phyloP scores from a whole-genome alignment of 1,140 invertebrate genomes.

The Colletes gigas region DNA sequence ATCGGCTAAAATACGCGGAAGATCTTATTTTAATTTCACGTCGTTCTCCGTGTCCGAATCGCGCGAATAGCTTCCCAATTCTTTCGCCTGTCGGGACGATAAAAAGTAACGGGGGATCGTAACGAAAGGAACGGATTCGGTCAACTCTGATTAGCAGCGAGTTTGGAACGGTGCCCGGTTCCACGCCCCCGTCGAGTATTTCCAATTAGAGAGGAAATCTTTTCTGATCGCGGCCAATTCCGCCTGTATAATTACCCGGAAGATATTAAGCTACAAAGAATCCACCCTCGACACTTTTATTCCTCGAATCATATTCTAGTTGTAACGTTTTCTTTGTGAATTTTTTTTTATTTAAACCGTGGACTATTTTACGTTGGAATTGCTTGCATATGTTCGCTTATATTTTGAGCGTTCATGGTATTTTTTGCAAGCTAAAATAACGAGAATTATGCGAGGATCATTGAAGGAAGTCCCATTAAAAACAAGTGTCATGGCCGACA shows the following conservation, averaged over 20 bases:
- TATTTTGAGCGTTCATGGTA: no score
- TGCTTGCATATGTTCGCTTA: no score
- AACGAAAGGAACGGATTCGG: conserved; percentile 23
- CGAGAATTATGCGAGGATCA: no score
- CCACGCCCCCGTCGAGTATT: not conserved
- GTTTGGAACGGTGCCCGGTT: not conserved
- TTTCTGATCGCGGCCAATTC: not conserved
- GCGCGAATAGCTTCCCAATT: not conserved
- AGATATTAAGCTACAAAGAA: not conserved
- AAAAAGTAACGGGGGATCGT: not conserved
- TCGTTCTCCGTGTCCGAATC: not conserved
- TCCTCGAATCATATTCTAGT: not conserved
- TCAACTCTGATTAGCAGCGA: conserved; percentile 37
- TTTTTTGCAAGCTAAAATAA: no score
- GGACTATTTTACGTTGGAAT: no score
- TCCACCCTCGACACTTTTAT: not conserved
- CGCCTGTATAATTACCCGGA: not conserved
- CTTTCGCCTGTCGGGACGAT: not conserved
- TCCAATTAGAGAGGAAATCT: conserved; percentile 29
- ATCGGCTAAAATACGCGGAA: no score
- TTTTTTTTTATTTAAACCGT: not conserved
- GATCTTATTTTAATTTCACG: not conserved
- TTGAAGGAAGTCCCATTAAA: no score
- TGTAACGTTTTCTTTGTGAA: not conserved
- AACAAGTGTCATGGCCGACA: no score